A percentile compares a stretch with the other conserved stretches of the same genome.
phyloP scores from a whole-genome alignment of 2,888 invertebrate genomes.

The Morpho achilles region DNA sequence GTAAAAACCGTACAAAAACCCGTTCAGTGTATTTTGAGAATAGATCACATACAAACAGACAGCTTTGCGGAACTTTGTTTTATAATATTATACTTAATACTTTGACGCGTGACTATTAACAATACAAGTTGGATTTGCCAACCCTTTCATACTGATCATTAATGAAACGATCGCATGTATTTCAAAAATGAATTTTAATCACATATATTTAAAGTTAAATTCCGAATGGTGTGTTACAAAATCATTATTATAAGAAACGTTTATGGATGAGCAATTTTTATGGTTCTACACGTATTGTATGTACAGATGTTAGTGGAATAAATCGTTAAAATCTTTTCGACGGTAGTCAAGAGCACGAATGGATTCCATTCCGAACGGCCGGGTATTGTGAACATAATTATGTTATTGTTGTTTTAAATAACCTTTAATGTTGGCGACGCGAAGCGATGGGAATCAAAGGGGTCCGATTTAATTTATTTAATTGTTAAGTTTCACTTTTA shows the following conservation, averaged over 20 bases:
- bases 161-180: slow-evolving; percentile 52
- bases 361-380: slow-evolving; percentile 13
- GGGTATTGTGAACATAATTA: slow-evolving; percentile 23
- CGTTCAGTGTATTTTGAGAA: too few species aligned
- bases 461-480: slow-evolving; percentile 1
- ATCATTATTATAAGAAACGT: slow-evolving; percentile 61
- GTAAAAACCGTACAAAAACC: too few species aligned
- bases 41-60: too few species aligned
- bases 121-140: slow-evolving; percentile 75
- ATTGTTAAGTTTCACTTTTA: slow-evolving; percentile 1
- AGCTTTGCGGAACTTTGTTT: too few species aligned
- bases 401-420: slow-evolving; percentile 23
- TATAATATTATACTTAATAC: slow-evolving; percentile 56
- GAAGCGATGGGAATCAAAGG: slow-evolving; percentile 1
- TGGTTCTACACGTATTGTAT: slow-evolving; percentile 58
- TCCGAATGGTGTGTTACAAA: slow-evolving; percentile 34
- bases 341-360: slow-evolving; percentile 35
- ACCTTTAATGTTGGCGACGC: not conserved
- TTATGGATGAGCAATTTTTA: slow-evolving; percentile 75
- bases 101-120: slow-evolving; percentile 73
- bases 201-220: slow-evolving; percentile 29
- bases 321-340: slow-evolving; percentile 39
- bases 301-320: slow-evolving; percentile 38
- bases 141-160: slow-evolving; percentile 71
- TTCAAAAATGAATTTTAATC: slow-evolving; percentile 33